Conservation (phyloP, 2,888 invertebrate genomes). For the Euproctis similis region DNA sequence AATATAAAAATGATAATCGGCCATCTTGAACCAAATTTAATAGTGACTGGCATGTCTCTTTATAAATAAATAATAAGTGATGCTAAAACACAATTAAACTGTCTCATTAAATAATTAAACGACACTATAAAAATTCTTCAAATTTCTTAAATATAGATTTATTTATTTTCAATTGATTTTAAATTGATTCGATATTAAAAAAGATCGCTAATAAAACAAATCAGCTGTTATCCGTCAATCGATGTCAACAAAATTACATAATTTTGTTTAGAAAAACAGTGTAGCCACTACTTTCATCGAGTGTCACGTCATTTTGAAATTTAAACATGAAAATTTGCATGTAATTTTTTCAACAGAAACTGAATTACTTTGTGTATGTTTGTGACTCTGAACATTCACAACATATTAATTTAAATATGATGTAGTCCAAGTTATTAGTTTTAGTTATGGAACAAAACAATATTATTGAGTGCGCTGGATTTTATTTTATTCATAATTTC, state of each 20-base stretch:
- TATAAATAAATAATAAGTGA: slow-evolving; percentile 52
- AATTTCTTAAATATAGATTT: slow-evolving; percentile 32
- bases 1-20: too few species aligned
- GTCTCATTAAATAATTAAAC: slow-evolving; percentile 26
- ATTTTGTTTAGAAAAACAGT: slow-evolving; percentile 76
- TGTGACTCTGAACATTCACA: slow-evolving; percentile 40
- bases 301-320: slow-evolving; percentile 66
- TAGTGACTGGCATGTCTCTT: slow-evolving; percentile 53
- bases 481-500: slow-evolving; percentile 90
- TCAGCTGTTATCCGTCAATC: slow-evolving; percentile 77
- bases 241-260: slow-evolving; percentile 78
- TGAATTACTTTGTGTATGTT: slow-evolving; percentile 48
- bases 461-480: slow-evolving; percentile 80
- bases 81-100: slow-evolving; percentile 34
- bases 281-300: slow-evolving; percentile 61
- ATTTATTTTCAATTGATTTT: slow-evolving; percentile 18
- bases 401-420: slow-evolving; percentile 56
- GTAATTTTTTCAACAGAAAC: slow-evolving; percentile 53
- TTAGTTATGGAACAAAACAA: slow-evolving; percentile 66
- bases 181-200: slow-evolving; percentile 37
- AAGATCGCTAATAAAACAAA: slow-evolving; percentile 69
- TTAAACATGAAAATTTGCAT: slow-evolving; percentile 57
- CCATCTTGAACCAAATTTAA: slow-evolving; percentile 67
- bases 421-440: slow-evolving; percentile 53
- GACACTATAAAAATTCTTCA: slow-evolving; percentile 30